Evolutionary conservation across 92 coral and sea anemone species (phyloP), one percentile per base, ranked within the genome.

Genomic region (Pocillopora grandis): DNA sequence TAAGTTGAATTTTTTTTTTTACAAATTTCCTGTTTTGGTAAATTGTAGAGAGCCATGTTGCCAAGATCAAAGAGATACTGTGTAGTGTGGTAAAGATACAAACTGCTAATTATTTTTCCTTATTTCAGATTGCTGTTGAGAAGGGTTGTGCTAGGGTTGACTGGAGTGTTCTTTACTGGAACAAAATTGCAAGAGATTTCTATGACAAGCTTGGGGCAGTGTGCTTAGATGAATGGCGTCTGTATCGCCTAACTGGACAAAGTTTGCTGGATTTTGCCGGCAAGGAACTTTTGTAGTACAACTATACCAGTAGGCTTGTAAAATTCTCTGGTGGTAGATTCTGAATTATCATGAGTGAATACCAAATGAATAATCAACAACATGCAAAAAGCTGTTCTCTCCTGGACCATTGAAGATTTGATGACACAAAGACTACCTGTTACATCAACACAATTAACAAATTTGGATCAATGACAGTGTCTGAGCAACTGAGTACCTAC

Each of bases 161-260:
- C 56, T 93, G 97, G 93, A 60, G 55, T 67, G 93, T 89, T 12
- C 78, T 89, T 19, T 58, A 89, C 83, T 93, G 95, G 93, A 93
- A 95, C 68, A 84, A 93, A 84, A 65, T 76, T 48, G 91, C 98
- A 13, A 71, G 73, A 56, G 89, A 79, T 63, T 95, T 95, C 61
- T 95, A 89, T 84, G 86, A 91, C 15, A 84, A 75, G 9, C 72
- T 89, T 8, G 98, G 95, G 15, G 92, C 94, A 12, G 58, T 71
- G 14, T 65, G 87, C 10, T 68, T 88, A 77, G 86, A 58, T 20
- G 94, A 88, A 23, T 93, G 97, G 97, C 69, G 84, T 68, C 79
- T 77, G 7, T 81, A 74, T 21, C 86, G 94, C 72, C 62, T 93
- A 16, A 91, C 72, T 7, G 78, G 85, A 63, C 76, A 85, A 72